Conservation (phyloP, 2,888 invertebrate species). For the Macrosoma leucophasiata region DNA sequence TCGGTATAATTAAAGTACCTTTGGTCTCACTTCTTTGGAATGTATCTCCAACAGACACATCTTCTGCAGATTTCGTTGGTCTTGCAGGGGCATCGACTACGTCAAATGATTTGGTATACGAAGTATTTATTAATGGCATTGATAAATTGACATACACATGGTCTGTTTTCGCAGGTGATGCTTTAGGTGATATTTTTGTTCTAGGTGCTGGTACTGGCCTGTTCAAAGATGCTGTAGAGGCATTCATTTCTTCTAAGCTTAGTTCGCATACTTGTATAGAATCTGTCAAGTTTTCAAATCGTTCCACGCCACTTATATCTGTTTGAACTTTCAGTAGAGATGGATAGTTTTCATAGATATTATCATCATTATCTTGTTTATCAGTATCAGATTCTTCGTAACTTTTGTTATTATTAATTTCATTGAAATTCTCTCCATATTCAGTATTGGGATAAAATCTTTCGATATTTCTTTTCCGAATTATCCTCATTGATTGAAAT, state of each 20-base stretch:
- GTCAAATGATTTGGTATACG: constrained; percentile 44
- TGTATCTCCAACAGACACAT: constrained; percentile 38
- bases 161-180: constrained; percentile 59
- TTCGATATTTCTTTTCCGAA: constrained; percentile 65
- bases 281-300: constrained; percentile 80
- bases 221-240: constrained; percentile 67
- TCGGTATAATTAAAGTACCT: constrained; percentile 23
- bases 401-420: constrained; percentile 64
- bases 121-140: constrained; percentile 61
- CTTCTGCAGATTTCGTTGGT: constrained; percentile 53
- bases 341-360: constrained; percentile 65
- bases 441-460: constrained; percentile 69
- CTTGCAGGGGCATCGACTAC: constrained; percentile 54
- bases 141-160: constrained; percentile 77
- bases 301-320: constrained; percentile 57
- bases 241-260: constrained; percentile 41
- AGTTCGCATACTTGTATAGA: constrained; percentile 80
- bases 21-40: constrained; percentile 22
- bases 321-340: constrained; percentile 49
- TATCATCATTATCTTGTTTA: constrained; percentile 36
- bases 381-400: constrained; percentile 36
- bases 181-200: constrained; percentile 54
- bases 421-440: constrained; percentile 63
- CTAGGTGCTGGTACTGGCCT: constrained; percentile 77
- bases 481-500: constrained; percentile 67